Evolutionary conservation across 1,140 invertebrate species (phyloP).

Genomic region (Phthorimaea operculella): DNA sequence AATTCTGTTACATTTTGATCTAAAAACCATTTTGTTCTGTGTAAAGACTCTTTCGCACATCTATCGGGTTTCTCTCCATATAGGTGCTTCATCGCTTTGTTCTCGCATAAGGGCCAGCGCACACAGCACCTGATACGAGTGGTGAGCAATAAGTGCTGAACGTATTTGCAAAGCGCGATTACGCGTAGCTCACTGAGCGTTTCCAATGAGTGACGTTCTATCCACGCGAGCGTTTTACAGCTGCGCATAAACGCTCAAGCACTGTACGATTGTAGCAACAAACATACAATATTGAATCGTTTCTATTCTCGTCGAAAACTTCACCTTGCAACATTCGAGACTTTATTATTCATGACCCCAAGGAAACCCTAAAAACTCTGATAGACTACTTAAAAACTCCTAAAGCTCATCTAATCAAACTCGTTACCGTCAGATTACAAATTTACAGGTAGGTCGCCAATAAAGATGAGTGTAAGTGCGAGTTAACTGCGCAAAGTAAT

Average conservation of each 20-base stretch:
- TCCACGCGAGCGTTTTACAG: background rate
- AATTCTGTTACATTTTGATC: too few species aligned
- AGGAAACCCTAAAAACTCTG: constrained; percentile 4
- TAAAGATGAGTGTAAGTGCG: constrained; percentile 51
- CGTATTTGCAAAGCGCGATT: constrained; percentile 54
- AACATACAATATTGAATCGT: too few species aligned
- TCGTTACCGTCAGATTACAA: constrained; percentile 40
- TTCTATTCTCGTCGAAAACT: too few species aligned
- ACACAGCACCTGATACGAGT: constrained; percentile 46
- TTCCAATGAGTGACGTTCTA: background rate
- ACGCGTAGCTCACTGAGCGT: constrained; percentile 28
- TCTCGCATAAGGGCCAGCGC: constrained; percentile 37
- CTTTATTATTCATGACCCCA: too few species aligned
- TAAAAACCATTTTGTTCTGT: too few species aligned
- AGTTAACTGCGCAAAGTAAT: constrained; percentile 49
- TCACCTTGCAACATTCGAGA: too few species aligned
- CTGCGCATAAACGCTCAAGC: background rate
- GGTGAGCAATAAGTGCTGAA: constrained; percentile 49
- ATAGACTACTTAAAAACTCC: constrained; percentile 22
- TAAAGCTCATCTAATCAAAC: constrained; percentile 31
- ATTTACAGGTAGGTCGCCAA: constrained; percentile 47
- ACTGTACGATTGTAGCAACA: background rate
- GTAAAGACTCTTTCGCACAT: background rate
- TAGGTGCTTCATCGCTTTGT: constrained; percentile 29
- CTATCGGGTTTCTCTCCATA: background rate